Evolutionary conservation across 2,888 invertebrate genomes (phyloP).

Genomic region (Anagyrus pseudococci): DNA sequence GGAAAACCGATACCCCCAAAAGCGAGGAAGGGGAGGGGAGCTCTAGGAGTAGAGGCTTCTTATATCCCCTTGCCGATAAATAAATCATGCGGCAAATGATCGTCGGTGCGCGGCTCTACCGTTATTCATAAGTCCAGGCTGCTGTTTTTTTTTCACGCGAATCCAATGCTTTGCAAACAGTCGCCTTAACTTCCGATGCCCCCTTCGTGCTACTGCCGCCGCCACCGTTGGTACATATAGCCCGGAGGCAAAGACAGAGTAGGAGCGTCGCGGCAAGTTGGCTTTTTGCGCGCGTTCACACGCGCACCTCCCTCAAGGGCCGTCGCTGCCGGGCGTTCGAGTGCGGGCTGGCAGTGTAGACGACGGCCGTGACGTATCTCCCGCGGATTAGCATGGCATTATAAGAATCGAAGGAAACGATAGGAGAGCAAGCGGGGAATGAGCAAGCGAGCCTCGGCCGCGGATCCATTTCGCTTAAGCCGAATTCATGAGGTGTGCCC

Average conservation of each 20-base stretch:
- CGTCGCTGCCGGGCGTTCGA: no score
- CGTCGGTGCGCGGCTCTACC: no score
- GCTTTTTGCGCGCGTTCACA: slow-evolving; percentile 28
- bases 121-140: slow-evolving; percentile 15
- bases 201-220: no score
- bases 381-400: slow-evolving; percentile 60
- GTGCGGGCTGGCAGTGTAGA: slow-evolving; percentile 31
- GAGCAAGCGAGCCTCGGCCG: slow-evolving; percentile 12
- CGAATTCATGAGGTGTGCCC: slow-evolving; percentile 59
- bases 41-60: no score
- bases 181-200: no score
- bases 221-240: no score
- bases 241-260: no score
- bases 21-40: no score
- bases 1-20: no score
- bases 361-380: slow-evolving; percentile 36
- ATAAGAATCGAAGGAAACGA: slow-evolving; percentile 40
- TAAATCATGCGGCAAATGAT: neutral
- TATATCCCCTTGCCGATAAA: neutral
- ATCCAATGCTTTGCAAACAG: no score
- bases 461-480: slow-evolving; percentile 62
- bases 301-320: slow-evolving; percentile 7
- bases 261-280: neutral
- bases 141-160: slow-evolving; percentile 14
- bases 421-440: slow-evolving; percentile 31